These are phyloP conservation scores for Troides aeacus DNA, from an alignment of 2,888 invertebrate genomes.

Conservation along the genomic window DNA sequence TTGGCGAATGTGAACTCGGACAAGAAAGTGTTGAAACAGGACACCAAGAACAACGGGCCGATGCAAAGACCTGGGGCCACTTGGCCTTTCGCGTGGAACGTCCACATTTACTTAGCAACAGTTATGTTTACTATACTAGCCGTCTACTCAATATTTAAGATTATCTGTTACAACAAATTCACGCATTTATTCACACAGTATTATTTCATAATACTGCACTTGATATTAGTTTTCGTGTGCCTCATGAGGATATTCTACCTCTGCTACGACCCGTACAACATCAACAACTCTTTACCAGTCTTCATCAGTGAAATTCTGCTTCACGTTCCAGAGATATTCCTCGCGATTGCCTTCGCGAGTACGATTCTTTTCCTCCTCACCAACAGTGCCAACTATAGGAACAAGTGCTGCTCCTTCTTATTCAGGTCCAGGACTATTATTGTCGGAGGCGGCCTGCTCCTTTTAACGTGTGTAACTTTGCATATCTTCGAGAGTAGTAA, in stretches of 20 bases:
- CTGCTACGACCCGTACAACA: constrained; percentile 95
- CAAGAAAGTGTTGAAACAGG: constrained; percentile 69
- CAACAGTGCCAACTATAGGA: constrained; percentile 88
- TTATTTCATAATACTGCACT: constrained; percentile 92
- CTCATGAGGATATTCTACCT: constrained; percentile 91
- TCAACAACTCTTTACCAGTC: constrained; percentile 87
- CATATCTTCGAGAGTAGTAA: constrained; percentile 86
- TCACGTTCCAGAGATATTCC: constrained; percentile 91
- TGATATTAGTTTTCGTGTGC: constrained; percentile 90
- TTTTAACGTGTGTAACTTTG: constrained; percentile 88
- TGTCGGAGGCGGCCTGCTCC: constrained; percentile 88
- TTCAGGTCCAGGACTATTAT: constrained; percentile 90
- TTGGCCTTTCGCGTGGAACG: constrained; percentile 94
- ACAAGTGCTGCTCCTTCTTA: constrained; percentile 83
- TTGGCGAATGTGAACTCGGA: constrained; percentile 80
- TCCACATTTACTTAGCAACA: constrained; percentile 93
- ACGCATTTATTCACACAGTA: constrained; percentile 92
- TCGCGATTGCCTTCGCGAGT: constrained; percentile 94
- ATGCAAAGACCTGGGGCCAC: constrained; percentile 79
- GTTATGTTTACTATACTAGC: constrained; percentile 91
- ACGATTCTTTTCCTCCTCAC: constrained; percentile 91
- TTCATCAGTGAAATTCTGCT: constrained; percentile 90
- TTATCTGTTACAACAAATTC: constrained; percentile 91
- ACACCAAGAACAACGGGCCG: constrained; percentile 60
- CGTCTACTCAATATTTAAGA: constrained; percentile 90